Percentiles rank a stretch among this genome's conserved stretches.
Conservation (phyloP, 1,140 invertebrate species). For the Drepana arcuata region DNA sequence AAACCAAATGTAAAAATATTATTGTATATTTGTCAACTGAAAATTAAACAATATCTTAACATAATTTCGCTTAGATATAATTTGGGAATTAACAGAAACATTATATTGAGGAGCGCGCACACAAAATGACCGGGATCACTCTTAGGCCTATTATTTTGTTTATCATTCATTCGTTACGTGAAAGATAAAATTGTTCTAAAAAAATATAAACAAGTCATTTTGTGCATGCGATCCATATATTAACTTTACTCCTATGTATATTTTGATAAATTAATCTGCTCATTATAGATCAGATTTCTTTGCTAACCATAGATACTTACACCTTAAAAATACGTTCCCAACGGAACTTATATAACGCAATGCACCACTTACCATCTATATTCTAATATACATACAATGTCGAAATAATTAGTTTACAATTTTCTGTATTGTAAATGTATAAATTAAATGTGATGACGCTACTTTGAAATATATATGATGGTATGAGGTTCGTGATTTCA, state of each 20-base stretch:
- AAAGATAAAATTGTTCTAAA: no score
- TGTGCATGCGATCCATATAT: no score
- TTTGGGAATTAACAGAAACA: conserved; percentile 55
- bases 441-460: conserved; percentile 10
- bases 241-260: no score
- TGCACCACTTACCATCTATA: conserved; percentile 54
- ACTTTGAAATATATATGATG: conserved; percentile 10
- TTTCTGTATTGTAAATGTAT: conserved; percentile 8
- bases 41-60: conserved; percentile 63
- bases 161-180: no score
- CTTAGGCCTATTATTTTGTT: no score
- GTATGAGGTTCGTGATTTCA: no score
- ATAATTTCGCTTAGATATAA: conserved; percentile 50
- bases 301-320: conserved; percentile 24
- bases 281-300: no score
- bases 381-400: conserved; percentile 57
- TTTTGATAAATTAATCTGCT: no score
- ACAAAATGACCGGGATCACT: no score
- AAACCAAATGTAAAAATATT: conserved; percentile 49
- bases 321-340: conserved; percentile 26
- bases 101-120: no score
- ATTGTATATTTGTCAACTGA: conserved; percentile 69
- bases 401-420: conserved; percentile 6
- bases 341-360: conserved; percentile 38
- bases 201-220: no score